These are phyloP conservation scores for Notoglanidium macrostoma DNA, from an alignment of 2,797 vertebrate species.

Conservation along the genomic window DNA sequence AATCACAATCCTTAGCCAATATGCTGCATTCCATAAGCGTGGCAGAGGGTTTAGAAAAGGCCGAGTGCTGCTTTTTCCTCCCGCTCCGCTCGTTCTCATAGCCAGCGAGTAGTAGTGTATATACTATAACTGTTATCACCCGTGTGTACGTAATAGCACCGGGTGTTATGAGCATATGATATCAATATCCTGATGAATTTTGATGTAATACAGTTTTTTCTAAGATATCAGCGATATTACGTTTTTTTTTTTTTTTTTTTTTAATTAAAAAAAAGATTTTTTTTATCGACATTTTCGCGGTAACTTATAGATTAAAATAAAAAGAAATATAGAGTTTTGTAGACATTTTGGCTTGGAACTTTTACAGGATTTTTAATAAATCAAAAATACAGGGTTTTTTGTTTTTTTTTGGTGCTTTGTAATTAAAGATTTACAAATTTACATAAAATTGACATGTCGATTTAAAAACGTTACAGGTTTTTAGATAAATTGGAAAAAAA, in stretches of 20 bases:
- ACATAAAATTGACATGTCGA: background rate
- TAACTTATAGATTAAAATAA: too few species aligned
- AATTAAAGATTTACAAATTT: background rate
- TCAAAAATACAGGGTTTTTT: background rate
- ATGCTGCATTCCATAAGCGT: constrained; percentile 77
- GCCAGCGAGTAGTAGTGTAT: background rate
- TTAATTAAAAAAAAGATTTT: background rate
- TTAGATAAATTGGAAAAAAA: too few species aligned
- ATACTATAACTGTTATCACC: background rate
- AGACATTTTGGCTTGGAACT: background rate
- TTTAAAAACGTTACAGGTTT: background rate
- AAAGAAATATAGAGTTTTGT: background rate
- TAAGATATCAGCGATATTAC: background rate
- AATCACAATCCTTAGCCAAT: constrained; percentile 85
- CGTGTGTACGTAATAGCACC: background rate
- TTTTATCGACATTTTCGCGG: background rate
- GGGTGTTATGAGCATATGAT: background rate
- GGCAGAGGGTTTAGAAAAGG: constrained; percentile 72
- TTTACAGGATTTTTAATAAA: background rate
- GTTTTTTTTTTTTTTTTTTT: background rate
- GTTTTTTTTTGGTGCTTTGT: background rate
- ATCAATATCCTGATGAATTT: background rate
- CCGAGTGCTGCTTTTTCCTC: constrained; percentile 63
- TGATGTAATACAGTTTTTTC: background rate
- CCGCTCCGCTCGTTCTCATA: constrained; percentile 41